Conservation (phyloP, 2,113 vertebrate genomes). For the Actenoides hombroni region DNA sequence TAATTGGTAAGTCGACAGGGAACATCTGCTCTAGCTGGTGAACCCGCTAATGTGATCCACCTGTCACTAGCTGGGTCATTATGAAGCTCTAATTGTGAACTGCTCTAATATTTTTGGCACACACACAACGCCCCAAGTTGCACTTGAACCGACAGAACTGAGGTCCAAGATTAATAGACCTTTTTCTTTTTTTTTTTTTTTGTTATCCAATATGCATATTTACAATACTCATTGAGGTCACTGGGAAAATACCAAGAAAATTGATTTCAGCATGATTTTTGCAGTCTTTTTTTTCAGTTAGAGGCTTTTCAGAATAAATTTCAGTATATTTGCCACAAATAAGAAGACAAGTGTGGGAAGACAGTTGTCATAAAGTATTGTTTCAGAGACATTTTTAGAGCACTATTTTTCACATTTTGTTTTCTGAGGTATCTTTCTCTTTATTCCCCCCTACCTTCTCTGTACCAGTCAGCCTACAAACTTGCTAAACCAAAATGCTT, state of each 20-base stretch:
- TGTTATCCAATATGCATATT: not conserved
- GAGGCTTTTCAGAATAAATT: not conserved
- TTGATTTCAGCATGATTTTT: not conserved
- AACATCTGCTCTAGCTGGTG: slow-evolving; percentile 26
- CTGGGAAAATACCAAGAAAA: not conserved
- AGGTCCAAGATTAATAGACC: not conserved
- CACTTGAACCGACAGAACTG: not conserved
- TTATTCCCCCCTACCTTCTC: not conserved
- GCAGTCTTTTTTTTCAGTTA: not conserved
- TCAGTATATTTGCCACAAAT: not conserved
- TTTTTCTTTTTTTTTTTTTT: not conserved
- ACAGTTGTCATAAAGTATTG: not conserved
- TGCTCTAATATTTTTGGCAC: not conserved
- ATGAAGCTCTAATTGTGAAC: not conserved
- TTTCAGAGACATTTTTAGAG: not conserved
- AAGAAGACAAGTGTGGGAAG: not conserved
- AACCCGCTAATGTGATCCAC: slow-evolving; percentile 22
- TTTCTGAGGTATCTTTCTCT: not conserved
- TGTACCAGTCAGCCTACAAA: not conserved
- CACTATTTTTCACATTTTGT: not conserved
- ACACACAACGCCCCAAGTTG: not conserved
- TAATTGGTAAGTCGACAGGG: not conserved
- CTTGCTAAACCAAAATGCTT: not conserved
- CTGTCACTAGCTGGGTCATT: slow-evolving; percentile 32
- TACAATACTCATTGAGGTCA: not conserved